Base-by-base conservation (phyloP, 2,113 vertebrate genomes). In the Ctenodactylus gundi region DNA sequence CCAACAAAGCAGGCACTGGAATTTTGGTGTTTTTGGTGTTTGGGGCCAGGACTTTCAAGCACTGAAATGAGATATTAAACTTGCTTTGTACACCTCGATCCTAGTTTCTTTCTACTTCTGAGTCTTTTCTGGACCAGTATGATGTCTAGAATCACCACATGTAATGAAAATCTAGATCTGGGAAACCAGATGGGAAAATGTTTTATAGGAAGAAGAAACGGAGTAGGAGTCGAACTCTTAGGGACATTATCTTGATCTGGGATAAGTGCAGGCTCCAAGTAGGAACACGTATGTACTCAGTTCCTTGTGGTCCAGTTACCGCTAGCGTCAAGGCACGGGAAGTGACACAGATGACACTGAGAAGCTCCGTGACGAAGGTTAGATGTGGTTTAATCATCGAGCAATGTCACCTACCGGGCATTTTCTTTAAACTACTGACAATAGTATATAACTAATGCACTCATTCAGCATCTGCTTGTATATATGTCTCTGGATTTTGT, bases 21-120 rank as follows among this genome's bases (percentile, higher is more conserved):
- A 86, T 82, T 89, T 93, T 83, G 64, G 55, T 49, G 9, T 93
- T 82, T 89, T 93, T 83, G 64, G 55, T 49, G 9, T 93, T 75
- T 34, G 57, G 27, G 64, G 12, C 21, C 46, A 68, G 36, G 34
- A 89, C 57, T 94, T 95, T 93, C 34, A 75, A 80, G 70, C 21
- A 77, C 41, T 46, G 29, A 89, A 36, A 89, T 86, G 39, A 41
- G 4, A 91, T 82, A 53, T 83, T 93, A 88, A 88, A 68, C 4
- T 89, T 93, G 29, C 68, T 89, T 82, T 92, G 13, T 18, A 53
- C 11, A 82, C 15, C 34, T 55, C 23, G n/a, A 44, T 65, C 25
- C 31, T 86, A 7, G 10, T 78, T 86, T 65, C 78, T 23, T 94
- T 82, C 21, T 83, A 60, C 80, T 87, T 62, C 64, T 83, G 60